phyloP scores from a whole-genome alignment of 2,888 invertebrate genomes.

The Drosophila recens region DNA sequence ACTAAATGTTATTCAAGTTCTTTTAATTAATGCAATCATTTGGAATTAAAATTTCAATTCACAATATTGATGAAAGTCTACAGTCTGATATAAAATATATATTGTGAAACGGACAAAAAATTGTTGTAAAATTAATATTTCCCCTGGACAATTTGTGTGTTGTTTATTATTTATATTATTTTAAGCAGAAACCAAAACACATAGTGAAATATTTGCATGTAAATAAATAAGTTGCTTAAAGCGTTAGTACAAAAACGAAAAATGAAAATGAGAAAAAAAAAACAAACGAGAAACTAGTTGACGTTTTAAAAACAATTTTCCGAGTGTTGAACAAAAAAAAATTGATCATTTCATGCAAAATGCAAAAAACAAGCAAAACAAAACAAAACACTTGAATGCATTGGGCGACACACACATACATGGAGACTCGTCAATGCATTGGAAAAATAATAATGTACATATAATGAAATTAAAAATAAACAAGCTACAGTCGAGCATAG shows the following conservation, averaged over 20 bases:
- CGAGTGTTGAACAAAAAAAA: conserved; percentile 35
- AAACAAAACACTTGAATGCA: conserved; percentile 74
- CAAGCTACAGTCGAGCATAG: conserved; percentile 35
- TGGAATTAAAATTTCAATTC: conserved; percentile 1
- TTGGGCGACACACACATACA: conserved; percentile 36
- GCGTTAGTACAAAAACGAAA: conserved; percentile 52
- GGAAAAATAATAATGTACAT: conserved; percentile 68
- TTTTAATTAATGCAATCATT: conserved; percentile 7
- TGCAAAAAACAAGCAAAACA: conserved; percentile 62
- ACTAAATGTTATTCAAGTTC: conserved; percentile 3
- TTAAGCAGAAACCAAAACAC: conserved; percentile 67
- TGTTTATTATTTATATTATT: conserved; percentile 63
- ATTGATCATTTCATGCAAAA: conserved; percentile 54
- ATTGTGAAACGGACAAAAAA: not conserved
- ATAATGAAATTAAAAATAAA: conserved; percentile 77
- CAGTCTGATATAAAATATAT: not conserved
- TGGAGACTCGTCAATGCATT: conserved; percentile 39
- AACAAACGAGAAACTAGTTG: conserved; percentile 45
- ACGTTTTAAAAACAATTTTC: conserved; percentile 73
- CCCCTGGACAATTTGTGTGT: conserved; percentile 19
- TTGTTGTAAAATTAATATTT: conserved; percentile 40
- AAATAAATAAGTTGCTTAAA: conserved; percentile 62
- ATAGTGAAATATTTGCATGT: conserved; percentile 56
- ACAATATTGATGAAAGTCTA: not conserved
- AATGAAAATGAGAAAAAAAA: conserved; percentile 33